phyloP scores from a whole-genome alignment of 1,140 invertebrate genomes.

The Brachionus asplanchnoidis region DNA sequence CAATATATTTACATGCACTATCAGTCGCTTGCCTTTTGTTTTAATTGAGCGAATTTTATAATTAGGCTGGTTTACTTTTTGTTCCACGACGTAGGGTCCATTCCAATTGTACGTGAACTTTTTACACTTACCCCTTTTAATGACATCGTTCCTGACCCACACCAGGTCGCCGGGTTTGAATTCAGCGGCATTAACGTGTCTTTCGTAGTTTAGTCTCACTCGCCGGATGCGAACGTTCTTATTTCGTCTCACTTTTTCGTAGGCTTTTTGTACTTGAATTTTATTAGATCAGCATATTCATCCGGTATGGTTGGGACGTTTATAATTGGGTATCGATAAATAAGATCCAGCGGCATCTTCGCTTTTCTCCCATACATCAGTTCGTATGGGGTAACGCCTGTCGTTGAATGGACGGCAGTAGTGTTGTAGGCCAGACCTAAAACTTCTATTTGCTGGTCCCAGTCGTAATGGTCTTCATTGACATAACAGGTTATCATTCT shows the following conservation, averaged over 20 bases:
- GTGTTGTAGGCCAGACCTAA: not conserved
- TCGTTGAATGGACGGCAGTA: not conserved
- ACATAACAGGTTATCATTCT: not conserved
- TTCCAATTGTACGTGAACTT: not conserved
- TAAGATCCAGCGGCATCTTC: slow-evolving; percentile 4
- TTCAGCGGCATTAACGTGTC: too few species aligned
- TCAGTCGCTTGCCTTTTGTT: not conserved
- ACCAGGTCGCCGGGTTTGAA: too few species aligned
- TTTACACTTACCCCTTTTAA: not conserved
- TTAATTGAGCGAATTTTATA: not conserved
- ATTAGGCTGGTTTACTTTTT: not conserved
- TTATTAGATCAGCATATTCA: not conserved
- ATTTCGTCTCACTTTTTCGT: not conserved
- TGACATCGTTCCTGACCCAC: too few species aligned
- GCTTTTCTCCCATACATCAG: not conserved
- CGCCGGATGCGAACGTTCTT: not conserved
- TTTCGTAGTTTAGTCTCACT: slow-evolving; percentile 8
- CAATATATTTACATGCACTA: not conserved
- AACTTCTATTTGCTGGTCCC: not conserved
- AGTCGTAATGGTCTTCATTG: not conserved
- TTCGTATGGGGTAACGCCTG: too few species aligned
- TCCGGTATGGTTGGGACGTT: not conserved
- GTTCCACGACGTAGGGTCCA: not conserved
- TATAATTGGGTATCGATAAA: not conserved
- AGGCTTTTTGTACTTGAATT: not conserved